Base-by-base conservation (phyloP, 2,113 vertebrate genomes). In the Tragelaphus scriptus region DNA sequence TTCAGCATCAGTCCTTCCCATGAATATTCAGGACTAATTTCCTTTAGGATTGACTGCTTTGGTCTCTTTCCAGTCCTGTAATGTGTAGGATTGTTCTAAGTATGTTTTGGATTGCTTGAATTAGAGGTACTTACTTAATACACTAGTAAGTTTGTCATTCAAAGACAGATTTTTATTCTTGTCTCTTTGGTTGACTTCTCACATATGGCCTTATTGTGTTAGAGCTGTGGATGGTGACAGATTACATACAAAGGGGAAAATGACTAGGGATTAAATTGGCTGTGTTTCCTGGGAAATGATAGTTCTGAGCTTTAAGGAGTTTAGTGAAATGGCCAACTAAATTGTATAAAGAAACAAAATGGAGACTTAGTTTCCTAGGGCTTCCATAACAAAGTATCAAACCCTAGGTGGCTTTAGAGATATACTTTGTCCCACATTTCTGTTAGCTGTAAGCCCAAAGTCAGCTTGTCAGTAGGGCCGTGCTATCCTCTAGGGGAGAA, bases 291-390 rank as follows among this genome's bases (percentile, higher is more conserved):
- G 36, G n/a, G 40, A 93, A 97, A 32, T 90, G 36, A 36, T 63
- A 40, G 36, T 91, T 94, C 3, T 55, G 16, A 89, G 80, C 15
- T 95, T 93, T 15, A 96, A 49, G 55, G 40, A 92, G 9, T 95
- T 95, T 53, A 71, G 47, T 94, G n/a, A 96, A 94, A 51, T 82
- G 63, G 71, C 53, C 59, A 84, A 6, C 32, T 91, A 16, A 68
- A 86, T 65, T 94, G 75, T 88, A 77, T 85, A 77, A 90, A 89
- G 91, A 96, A 96, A 90, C n/a, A 95, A 86, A 96, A 51, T 86
- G 61, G 49, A 96, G 28, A 89, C 77, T 85, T 93, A 61, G 32
- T 85, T 91, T 95, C 13, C 4, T 65, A 88, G 81, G 40, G 32
- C 26, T 97, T 21, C 19, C 15, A 2, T 92, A 89, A 68, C n/a